Evolutionary conservation across 2,113 vertebrate genomes (phyloP).

Genomic region (Tyrannus savana): DNA sequence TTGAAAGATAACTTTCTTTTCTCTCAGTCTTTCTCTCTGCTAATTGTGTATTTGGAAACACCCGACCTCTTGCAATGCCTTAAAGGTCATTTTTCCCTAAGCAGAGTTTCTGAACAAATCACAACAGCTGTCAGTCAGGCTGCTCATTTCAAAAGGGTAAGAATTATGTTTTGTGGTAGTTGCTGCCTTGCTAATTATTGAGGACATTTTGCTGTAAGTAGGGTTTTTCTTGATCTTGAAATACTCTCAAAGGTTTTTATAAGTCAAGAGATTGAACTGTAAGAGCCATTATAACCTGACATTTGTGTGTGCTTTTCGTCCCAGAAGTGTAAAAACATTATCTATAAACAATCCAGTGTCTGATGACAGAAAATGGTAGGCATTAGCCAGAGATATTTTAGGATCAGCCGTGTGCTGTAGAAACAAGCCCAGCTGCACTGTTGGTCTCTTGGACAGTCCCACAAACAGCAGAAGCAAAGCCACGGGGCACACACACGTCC

Average conservation of each 20-base stretch:
- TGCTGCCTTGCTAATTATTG: background rate
- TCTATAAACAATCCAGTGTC: background rate
- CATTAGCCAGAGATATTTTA: background rate
- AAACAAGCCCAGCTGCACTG: background rate
- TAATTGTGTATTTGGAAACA: background rate
- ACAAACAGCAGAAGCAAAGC: background rate
- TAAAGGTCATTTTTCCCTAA: background rate
- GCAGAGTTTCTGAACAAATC: background rate
- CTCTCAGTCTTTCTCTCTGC: background rate
- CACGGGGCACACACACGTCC: background rate
- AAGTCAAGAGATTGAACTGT: constrained; percentile 1
- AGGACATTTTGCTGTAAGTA: background rate
- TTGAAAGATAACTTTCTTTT: background rate
- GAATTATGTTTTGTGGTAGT: background rate
- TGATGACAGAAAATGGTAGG: background rate
- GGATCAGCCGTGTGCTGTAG: background rate
- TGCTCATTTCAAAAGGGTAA: background rate
- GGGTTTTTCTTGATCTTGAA: background rate
- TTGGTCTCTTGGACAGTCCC: background rate
- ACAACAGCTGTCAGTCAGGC: background rate
- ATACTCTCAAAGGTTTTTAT: background rate
- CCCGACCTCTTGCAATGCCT: background rate
- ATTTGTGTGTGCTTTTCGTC: background rate
- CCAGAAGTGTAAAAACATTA: constrained; percentile 6
- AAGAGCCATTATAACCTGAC: background rate